These are phyloP conservation scores for Pseudomyrmex gracilis DNA, from an alignment of 1,140 invertebrate genomes.

Conservation along the genomic window DNA sequence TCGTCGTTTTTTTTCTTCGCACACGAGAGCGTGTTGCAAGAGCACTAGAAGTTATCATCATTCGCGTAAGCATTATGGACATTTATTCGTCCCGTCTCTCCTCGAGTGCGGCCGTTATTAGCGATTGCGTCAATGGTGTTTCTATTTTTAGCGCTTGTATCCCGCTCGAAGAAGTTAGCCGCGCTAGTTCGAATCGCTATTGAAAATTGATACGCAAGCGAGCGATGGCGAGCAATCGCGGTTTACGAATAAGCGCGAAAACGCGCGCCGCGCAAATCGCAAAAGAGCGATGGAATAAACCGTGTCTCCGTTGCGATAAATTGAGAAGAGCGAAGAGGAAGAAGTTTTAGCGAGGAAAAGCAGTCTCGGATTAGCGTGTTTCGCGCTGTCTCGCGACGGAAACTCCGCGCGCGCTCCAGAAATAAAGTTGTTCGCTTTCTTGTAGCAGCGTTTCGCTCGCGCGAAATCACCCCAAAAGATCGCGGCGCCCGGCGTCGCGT, in stretches of 20 bases:
- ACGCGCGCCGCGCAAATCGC: too few species aligned
- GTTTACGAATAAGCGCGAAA: not conserved
- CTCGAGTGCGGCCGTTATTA: constrained; percentile 51
- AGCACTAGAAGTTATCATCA: constrained; percentile 20
- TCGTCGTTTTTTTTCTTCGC: not conserved
- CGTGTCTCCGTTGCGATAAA: not conserved
- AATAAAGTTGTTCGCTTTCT: constrained; percentile 26
- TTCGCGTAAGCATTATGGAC: constrained; percentile 26
- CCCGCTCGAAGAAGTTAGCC: constrained; percentile 7
- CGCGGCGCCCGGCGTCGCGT: constrained; percentile 21
- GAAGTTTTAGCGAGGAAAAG: not conserved
- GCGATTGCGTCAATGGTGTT: constrained; percentile 51
- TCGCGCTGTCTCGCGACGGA: not conserved
- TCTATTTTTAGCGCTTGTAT: constrained; percentile 48
- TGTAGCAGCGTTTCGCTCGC: not conserved
- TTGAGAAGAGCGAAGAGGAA: not conserved
- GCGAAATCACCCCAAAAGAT: constrained; percentile 24
- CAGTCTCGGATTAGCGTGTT: not conserved
- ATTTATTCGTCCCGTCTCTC: constrained; percentile 48
- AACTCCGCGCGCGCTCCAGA: not conserved
- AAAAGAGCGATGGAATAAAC: constrained; percentile 2
- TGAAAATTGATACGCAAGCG: constrained; percentile 24
- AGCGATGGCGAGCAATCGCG: not conserved
- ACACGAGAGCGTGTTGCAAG: not conserved
- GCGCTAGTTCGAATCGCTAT: not conserved